Percentiles rank a stretch among this genome's conserved stretches.
These are phyloP conservation scores for Steinernema khuongi DNA, from an alignment of 1,140 invertebrate genomes.

Conservation along the genomic window DNA sequence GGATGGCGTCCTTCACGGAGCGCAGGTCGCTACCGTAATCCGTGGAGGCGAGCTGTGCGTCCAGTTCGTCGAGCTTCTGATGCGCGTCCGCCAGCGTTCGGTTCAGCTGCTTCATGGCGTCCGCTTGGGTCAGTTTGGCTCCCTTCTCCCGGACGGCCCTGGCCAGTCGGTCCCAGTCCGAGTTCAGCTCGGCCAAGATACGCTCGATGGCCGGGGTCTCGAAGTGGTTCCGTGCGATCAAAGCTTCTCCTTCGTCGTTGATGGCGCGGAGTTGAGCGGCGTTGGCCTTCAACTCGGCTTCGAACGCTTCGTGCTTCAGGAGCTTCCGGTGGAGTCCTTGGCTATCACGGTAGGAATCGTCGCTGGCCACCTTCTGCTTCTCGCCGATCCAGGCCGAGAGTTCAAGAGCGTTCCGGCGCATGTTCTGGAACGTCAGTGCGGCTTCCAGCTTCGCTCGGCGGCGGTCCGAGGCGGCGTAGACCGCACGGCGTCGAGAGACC, in stretches of 20 bases:
- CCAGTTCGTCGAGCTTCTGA: constrained; percentile 70
- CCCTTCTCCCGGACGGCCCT: constrained; percentile 71
- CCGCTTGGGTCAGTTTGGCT: constrained; percentile 72
- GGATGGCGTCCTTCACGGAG: constrained; percentile 78
- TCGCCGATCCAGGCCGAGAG: constrained; percentile 81
- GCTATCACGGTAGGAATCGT: constrained; percentile 85
- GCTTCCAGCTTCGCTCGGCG: constrained; percentile 71
- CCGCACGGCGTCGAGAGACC: constrained; percentile 68
- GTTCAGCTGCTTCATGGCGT: constrained; percentile 73
- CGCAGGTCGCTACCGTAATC: constrained; percentile 72
- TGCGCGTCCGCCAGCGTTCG: constrained; percentile 69
- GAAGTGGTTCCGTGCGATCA: constrained; percentile 70
- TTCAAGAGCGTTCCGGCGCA: constrained; percentile 81
- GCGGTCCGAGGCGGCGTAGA: constrained; percentile 71
- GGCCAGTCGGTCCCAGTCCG: constrained; percentile 30
- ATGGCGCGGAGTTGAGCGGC: constrained; percentile 78
- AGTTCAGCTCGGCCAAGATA: constrained; percentile 62
- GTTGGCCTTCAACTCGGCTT: constrained; percentile 83
- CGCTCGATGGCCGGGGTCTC: constrained; percentile 68
- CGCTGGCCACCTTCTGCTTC: constrained; percentile 78
- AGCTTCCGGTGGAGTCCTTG: constrained; percentile 84
- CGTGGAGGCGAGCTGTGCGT: constrained; percentile 68
- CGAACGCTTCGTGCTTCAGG: constrained; percentile 95
- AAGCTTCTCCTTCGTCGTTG: constrained; percentile 68
- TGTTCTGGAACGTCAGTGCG: constrained; percentile 75